Evolutionary conservation across 2,888 invertebrate genomes (phyloP), one percentile per base, ranked within the genome.

Genomic region (Glaucopsyche alexis): DNA sequence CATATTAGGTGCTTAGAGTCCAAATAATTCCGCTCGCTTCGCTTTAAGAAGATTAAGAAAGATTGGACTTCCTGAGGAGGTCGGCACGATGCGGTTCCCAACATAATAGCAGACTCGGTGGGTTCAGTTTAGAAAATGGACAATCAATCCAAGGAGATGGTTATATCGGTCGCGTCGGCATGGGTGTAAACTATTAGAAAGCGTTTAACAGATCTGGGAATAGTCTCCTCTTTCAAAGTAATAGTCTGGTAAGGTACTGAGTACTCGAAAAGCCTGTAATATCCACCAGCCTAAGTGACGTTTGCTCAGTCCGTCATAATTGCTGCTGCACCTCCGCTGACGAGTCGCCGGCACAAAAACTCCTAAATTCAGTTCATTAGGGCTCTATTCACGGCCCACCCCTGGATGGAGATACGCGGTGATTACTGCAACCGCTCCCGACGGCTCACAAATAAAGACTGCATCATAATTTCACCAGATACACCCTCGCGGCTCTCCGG

Each of bases 341-440:
- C 90, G 91, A 91, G 86, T 89, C 86, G 85, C 85, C 86, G 85
- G 87, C 87, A 93, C 92, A 92, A 93, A 93, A 93, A 91, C 91
- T 91, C 91, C 93, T 91, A 93, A 93, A 93, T 93, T 92, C 93
- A 93, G 93, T 93, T 93, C 93, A 93, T 93, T 93, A 92, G 92
- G 91, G 87, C 90, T 88, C 93, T 87, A 93, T 93, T 93, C 93
- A 93, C 84, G 83, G 86, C 86, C 88, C 90, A 88, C 93, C 92
- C 93, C 91, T 91, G 91, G 91, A 88, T 91, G 91, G 90, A 92
- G 93, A 93, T 91, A 91, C 92, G 90, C 91, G 92, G 92, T 93
- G 93, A 93, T 93, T 93, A 93, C 92, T 92, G 91, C 92, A 91
- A 92, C 92, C 92, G 92, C 91, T 92, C 91, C 92, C 92, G 91